These are phyloP conservation scores for Papilio helenus DNA, from an alignment of 1,140 invertebrate genomes.

Conservation along the genomic window DNA sequence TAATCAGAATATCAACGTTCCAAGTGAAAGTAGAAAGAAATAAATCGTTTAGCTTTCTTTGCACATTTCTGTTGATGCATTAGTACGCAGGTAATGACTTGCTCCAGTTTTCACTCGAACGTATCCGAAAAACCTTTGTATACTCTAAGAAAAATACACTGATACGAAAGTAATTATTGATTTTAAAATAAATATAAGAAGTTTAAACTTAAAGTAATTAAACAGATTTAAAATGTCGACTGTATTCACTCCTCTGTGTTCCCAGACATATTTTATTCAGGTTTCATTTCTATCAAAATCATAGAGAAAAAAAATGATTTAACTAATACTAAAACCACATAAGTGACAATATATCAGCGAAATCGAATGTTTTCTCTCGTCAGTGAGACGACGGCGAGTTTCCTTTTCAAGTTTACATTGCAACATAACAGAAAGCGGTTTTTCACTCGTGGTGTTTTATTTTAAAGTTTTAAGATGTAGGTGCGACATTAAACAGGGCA, in stretches of 20 bases:
- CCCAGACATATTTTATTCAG: too few relatives aligned
- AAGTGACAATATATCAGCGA: background rate
- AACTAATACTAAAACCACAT: background rate
- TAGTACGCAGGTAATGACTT: background rate
- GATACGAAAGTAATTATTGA: background rate
- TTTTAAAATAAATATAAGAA: background rate
- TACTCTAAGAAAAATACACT: background rate
- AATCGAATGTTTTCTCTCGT: constrained; percentile 21
- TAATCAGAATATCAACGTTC: background rate
- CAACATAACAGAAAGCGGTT: constrained; percentile 10
- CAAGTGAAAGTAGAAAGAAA: background rate
- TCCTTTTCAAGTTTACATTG: constrained; percentile 14
- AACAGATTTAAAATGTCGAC: too few relatives aligned
- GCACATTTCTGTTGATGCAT: constrained; percentile 17
- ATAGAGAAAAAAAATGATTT: too few relatives aligned
- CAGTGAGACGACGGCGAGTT: background rate
- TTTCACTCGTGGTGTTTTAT: background rate
- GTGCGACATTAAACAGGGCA: background rate
- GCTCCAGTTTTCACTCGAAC: constrained; percentile 1
- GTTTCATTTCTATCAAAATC: too few relatives aligned
- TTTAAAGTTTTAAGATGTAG: background rate
- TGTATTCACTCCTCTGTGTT: too few relatives aligned
- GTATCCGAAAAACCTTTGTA: background rate
- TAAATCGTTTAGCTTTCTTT: constrained; percentile 5
- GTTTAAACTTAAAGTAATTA: background rate